Percentiles rank a stretch among this genome's conserved stretches.
These are phyloP conservation scores for Boloria euphrosyne DNA, from an alignment of 2,888 invertebrate genomes.

Conservation along the genomic window DNA sequence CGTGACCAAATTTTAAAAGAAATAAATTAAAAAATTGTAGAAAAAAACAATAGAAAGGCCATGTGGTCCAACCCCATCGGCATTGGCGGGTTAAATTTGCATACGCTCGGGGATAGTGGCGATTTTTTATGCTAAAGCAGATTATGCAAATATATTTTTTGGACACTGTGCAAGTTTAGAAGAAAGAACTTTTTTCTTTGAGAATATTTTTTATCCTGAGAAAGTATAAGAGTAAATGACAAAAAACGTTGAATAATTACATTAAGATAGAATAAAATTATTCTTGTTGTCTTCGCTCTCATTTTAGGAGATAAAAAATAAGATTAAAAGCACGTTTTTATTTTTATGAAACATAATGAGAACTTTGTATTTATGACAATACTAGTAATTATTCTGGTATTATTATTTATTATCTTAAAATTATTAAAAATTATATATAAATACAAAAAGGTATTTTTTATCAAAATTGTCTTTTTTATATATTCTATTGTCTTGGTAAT, in stretches of 20 bases:
- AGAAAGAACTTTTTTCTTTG: conserved; percentile 35
- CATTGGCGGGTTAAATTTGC: conserved; percentile 58
- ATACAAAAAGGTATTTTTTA: too few relatives aligned
- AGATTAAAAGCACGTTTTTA: too few relatives aligned
- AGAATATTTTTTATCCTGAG: conserved; percentile 32
- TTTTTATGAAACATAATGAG: not conserved
- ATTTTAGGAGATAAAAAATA: not conserved
- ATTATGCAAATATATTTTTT: conserved; percentile 78
- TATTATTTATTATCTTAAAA: too few relatives aligned
- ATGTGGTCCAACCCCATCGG: conserved; percentile 60
- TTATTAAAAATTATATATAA: too few relatives aligned
- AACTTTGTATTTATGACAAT: not conserved
- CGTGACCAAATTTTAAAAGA: conserved; percentile 73
- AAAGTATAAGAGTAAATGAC: not conserved
- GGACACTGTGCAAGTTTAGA: conserved; percentile 61
- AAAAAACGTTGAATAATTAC: conserved; percentile 36
- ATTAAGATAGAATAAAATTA: conserved; percentile 18
- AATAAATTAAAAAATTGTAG: conserved; percentile 44
- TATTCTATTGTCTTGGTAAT: too few relatives aligned
- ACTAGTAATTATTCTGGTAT: too few relatives aligned
- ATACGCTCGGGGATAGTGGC: conserved; percentile 63
- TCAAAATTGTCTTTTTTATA: too few relatives aligned
- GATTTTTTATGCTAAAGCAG: conserved; percentile 69
- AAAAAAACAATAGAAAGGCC: conserved; percentile 47
- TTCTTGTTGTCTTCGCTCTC: conserved; percentile 4